phyloP scores from a whole-genome alignment of 2,888 invertebrate genomes.

The Drosophila nigricruria region DNA sequence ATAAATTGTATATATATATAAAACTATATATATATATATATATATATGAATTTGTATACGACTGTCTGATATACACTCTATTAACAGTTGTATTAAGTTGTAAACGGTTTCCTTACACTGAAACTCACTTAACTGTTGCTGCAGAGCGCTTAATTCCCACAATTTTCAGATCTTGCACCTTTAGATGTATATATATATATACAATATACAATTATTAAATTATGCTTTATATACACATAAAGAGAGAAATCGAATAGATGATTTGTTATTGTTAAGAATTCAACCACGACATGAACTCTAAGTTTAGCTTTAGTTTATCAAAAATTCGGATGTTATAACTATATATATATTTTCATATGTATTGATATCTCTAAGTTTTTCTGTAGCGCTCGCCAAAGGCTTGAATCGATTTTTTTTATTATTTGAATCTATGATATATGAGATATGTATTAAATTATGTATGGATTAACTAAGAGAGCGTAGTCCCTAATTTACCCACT shows the following conservation, averaged over 20 bases:
- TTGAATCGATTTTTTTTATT: conserved; percentile 18
- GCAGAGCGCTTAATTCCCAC: not conserved
- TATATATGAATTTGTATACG: conserved; percentile 32
- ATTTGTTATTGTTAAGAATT: conserved; percentile 28
- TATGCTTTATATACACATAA: not conserved
- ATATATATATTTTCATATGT: conserved; percentile 27
- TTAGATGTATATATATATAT: conserved; percentile 13
- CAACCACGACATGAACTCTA: conserved; percentile 60
- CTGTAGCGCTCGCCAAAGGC: conserved; percentile 59
- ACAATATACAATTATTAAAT: not conserved
- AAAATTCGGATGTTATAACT: conserved; percentile 32
- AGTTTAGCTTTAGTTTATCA: conserved; percentile 54
- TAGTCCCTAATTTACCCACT: conserved; percentile 50
- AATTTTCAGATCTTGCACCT: conserved; percentile 10
- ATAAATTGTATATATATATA: conserved; percentile 18
- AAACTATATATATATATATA: conserved; percentile 3
- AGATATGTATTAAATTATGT: conserved; percentile 51
- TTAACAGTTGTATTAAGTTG: conserved; percentile 35
- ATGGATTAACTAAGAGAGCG: conserved; percentile 42
- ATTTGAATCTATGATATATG: conserved; percentile 17
- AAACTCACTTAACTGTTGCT: conserved; percentile 19
- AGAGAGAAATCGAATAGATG: not conserved
- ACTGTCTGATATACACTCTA: conserved; percentile 37
- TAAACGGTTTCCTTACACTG: conserved; percentile 43
- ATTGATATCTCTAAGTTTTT: conserved; percentile 47